Evolutionary conservation across 2,113 vertebrate species (phyloP).

Genomic region (Pseudonaja textilis): DNA sequence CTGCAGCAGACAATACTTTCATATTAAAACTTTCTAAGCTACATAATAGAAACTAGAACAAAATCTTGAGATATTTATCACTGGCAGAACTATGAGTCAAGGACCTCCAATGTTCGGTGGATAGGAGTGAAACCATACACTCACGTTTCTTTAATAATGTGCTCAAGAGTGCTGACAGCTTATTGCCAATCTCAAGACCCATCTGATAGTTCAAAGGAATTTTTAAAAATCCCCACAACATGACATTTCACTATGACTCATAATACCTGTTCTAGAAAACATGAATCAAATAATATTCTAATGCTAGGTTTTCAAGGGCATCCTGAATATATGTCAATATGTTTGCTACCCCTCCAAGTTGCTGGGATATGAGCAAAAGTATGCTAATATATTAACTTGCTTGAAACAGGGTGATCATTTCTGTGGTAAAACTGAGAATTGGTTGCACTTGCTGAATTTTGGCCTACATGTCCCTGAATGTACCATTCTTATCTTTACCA

Average conservation of each 20-base stretch:
- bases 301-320: slow-evolving; percentile 8
- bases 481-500: not conserved
- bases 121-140: slow-evolving; percentile 69
- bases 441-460: not conserved
- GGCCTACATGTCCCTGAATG: not conserved
- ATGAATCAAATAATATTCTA: slow-evolving; percentile 20
- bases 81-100: slow-evolving; percentile 74
- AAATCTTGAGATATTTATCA: slow-evolving; percentile 73
- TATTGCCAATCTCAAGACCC: slow-evolving; percentile 56
- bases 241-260: slow-evolving; percentile 59
- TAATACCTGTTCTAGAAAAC: slow-evolving; percentile 48
- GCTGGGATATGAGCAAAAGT: not conserved
- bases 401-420: not conserved
- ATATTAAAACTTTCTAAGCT: slow-evolving; percentile 54
- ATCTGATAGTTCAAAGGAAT: slow-evolving; percentile 30
- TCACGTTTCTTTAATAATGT: slow-evolving; percentile 74
- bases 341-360: not conserved
- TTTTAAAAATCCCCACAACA: slow-evolving; percentile 10
- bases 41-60: slow-evolving; percentile 69
- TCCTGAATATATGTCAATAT: not conserved
- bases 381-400: not conserved
- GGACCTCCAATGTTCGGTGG: slow-evolving; percentile 70
- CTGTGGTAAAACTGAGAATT: not conserved
- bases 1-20: slow-evolving; percentile 4
- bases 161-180: slow-evolving; percentile 67